phyloP scores from a whole-genome alignment of 2,888 invertebrate species.

The Tetragonula carbonaria region DNA sequence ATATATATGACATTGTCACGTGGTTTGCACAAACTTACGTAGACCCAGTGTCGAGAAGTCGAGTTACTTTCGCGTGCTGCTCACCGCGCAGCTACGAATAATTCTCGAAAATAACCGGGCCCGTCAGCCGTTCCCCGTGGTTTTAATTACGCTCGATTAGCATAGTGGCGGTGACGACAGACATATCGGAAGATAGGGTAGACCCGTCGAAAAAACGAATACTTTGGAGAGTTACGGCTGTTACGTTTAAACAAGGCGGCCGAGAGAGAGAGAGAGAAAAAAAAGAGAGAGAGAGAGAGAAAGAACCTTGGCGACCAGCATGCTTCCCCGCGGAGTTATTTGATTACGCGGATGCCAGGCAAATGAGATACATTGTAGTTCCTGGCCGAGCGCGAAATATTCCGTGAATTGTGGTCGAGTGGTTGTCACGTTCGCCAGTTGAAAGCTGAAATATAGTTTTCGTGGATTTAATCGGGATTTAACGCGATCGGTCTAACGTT shows the following conservation, averaged over 20 bases:
- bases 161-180: conserved; percentile 4
- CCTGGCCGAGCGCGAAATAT: conserved; percentile 38
- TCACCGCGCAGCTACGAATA: neutral
- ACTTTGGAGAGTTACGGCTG: neutral
- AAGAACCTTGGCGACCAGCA: conserved; percentile 28
- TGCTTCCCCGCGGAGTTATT: conserved; percentile 40
- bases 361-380: conserved; percentile 45
- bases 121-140: conserved; percentile 19
- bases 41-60: neutral
- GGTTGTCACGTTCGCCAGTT: conserved; percentile 15
- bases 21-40: neutral
- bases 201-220: neutral
- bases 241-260: neutral
- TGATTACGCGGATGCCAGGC: conserved; percentile 33
- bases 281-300: conserved; percentile 42
- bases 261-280: conserved; percentile 41
- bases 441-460: conserved; percentile 13
- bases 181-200: neutral
- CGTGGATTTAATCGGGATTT: conserved; percentile 32
- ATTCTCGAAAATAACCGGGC: conserved; percentile 11
- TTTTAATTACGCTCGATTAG: conserved; percentile 49
- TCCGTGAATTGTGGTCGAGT: conserved; percentile 27
- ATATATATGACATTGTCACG: neutral
- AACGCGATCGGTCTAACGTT: neutral
- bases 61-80: too few species aligned